Conservation (phyloP, 2,797 vertebrate genomes). For the Sebastes kiyomatsui region DNA sequence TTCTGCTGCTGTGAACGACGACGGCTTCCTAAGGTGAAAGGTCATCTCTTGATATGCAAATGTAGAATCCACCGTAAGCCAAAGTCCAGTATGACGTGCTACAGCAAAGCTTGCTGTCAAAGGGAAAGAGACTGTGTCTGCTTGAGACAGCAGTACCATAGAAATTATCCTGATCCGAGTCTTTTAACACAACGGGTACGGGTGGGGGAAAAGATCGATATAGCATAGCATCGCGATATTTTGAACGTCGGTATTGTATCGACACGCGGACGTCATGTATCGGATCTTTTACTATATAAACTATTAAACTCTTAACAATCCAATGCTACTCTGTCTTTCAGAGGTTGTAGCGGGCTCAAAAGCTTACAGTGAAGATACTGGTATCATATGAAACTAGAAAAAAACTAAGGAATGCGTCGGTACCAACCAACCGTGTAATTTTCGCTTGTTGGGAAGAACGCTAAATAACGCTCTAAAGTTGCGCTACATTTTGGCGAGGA, state of each 20-base stretch:
- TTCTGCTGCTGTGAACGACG: slow-evolving; percentile 83
- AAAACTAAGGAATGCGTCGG: too few relatives aligned
- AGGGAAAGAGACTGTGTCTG: background rate
- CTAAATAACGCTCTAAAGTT: background rate
- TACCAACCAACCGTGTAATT: too few relatives aligned
- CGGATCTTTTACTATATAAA: background rate
- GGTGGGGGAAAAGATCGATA: background rate
- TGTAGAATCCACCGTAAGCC: background rate
- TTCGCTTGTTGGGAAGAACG: background rate
- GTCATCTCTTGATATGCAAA: background rate
- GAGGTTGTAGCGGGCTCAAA: too few relatives aligned
- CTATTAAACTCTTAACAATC: background rate
- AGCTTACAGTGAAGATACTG: too few relatives aligned
- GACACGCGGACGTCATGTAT: background rate
- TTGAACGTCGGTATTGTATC: background rate
- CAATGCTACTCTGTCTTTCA: too few relatives aligned
- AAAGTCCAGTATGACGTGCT: slow-evolving; percentile 42
- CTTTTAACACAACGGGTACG: too few relatives aligned
- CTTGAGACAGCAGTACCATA: background rate
- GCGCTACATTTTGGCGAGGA: background rate
- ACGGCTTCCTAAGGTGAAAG: slow-evolving; percentile 90
- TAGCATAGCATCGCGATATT: background rate
- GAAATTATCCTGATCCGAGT: background rate
- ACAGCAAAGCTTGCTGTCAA: background rate
- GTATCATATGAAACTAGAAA: too few relatives aligned